These are phyloP conservation scores for Numenius arquata DNA, from an alignment of 2,113 vertebrate genomes.

Conservation along the genomic window DNA sequence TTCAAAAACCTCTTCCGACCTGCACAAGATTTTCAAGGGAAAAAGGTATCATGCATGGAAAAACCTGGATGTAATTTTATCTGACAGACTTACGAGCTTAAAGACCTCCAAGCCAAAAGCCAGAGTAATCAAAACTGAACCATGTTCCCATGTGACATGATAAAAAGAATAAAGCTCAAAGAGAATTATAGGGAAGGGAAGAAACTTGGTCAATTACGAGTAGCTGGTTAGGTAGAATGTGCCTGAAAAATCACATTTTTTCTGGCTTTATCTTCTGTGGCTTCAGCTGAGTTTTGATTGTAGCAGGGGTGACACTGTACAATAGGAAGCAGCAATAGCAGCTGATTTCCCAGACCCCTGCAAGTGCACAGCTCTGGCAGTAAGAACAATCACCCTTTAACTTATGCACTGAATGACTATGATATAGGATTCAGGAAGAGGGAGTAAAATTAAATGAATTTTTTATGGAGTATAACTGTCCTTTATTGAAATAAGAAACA, in stretches of 20 bases:
- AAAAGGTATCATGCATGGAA: not conserved
- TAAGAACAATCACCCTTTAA: not conserved
- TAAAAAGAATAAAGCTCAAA: conserved; percentile 21
- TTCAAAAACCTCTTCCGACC: not conserved
- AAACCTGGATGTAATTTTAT: not conserved
- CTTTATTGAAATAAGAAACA: conserved; percentile 26
- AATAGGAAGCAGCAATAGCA: not conserved
- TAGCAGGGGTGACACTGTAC: not conserved
- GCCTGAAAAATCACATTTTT: not conserved
- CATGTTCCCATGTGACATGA: not conserved
- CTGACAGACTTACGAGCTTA: not conserved
- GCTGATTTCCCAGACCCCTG: conserved; percentile 14
- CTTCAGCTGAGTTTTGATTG: not conserved
- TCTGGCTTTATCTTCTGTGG: not conserved
- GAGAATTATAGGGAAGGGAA: not conserved
- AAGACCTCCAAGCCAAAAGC: not conserved
- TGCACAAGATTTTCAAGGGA: not conserved
- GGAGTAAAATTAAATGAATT: conserved; percentile 2
- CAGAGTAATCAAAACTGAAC: not conserved
- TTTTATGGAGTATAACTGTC: not conserved
- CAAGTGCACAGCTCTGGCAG: not conserved
- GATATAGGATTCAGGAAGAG: not conserved
- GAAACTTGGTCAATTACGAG: not conserved
- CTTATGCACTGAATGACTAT: not conserved
- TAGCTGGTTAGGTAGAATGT: not conserved